A percentile compares a stretch with the other conserved stretches of the same genome.
These are phyloP conservation scores for Xenops minutus DNA, from an alignment of 2,797 vertebrate species.

Conservation along the genomic window DNA sequence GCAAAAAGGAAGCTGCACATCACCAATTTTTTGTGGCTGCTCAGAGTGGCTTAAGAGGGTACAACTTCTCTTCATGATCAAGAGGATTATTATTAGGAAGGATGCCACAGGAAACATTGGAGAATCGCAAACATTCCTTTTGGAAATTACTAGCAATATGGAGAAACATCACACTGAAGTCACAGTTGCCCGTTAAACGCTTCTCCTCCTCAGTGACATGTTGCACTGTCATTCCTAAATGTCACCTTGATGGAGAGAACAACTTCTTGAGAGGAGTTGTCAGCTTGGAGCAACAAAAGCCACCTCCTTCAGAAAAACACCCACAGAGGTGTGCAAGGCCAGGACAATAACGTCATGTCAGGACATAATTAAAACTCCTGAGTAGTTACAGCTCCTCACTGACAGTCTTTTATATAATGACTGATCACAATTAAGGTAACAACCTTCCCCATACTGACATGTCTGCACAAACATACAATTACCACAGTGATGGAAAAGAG, in stretches of 20 bases:
- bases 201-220: background rate
- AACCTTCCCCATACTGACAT: background rate
- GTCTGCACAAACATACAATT: constrained; percentile 15
- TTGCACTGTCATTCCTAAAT: background rate
- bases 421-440: background rate
- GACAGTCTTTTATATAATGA: constrained; percentile 1
- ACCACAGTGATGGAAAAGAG: background rate
- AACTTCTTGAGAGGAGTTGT: background rate
- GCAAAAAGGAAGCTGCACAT: background rate
- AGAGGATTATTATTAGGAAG: background rate
- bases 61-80: background rate
- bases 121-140: background rate
- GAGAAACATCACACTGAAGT: background rate
- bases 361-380: constrained; percentile 10
- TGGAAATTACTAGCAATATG: background rate
- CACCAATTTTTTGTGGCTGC: background rate
- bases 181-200: background rate
- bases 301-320: constrained; percentile 33
- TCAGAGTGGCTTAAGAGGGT: background rate
- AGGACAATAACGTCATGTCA: background rate
- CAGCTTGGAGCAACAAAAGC: constrained; percentile 15
- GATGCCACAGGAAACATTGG: background rate
- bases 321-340: background rate
- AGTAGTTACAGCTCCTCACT: background rate
- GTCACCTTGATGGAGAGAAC: constrained; percentile 4